Evolutionary conservation across 2,888 invertebrate species (phyloP).

Genomic region (Thysanoteuthis rhombus): DNA sequence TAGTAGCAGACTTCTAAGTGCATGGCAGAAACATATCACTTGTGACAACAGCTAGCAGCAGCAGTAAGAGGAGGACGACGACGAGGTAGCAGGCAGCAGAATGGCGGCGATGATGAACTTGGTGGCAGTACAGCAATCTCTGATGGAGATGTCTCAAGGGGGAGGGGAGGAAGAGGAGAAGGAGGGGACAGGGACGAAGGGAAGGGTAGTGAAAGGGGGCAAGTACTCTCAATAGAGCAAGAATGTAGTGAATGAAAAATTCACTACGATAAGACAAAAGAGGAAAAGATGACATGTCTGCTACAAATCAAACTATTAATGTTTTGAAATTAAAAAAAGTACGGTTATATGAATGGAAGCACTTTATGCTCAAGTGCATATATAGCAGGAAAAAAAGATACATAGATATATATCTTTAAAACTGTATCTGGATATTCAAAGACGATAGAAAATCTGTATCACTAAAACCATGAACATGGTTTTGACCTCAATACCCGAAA

Average conservation of each 20-base stretch:
- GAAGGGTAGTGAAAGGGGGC: not conserved
- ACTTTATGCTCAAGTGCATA: not conserved
- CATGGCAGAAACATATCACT: slow-evolving; percentile 30
- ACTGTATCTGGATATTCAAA: not conserved
- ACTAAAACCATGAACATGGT: not conserved
- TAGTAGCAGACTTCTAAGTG: slow-evolving; percentile 32
- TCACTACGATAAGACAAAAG: not conserved
- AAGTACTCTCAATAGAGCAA: not conserved
- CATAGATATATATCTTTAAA: not conserved
- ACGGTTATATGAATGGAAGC: not conserved
- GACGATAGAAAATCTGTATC: no score
- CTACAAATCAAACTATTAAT: not conserved
- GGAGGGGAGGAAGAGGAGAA: not conserved
- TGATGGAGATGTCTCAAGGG: not conserved
- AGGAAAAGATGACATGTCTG: not conserved
- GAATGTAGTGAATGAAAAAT: not conserved
- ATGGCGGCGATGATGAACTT: slow-evolving; percentile 26
- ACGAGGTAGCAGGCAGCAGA: slow-evolving; percentile 15
- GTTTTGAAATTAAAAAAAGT: not conserved
- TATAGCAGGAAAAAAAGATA: not conserved
- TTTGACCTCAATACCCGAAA: not conserved
- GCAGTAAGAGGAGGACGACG: not conserved
- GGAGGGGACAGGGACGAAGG: not conserved
- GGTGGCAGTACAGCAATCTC: slow-evolving; percentile 27
- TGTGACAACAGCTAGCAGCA: slow-evolving; percentile 29